Conservation (phyloP, 2,797 vertebrate genomes). For the Sus cebifrons region DNA sequence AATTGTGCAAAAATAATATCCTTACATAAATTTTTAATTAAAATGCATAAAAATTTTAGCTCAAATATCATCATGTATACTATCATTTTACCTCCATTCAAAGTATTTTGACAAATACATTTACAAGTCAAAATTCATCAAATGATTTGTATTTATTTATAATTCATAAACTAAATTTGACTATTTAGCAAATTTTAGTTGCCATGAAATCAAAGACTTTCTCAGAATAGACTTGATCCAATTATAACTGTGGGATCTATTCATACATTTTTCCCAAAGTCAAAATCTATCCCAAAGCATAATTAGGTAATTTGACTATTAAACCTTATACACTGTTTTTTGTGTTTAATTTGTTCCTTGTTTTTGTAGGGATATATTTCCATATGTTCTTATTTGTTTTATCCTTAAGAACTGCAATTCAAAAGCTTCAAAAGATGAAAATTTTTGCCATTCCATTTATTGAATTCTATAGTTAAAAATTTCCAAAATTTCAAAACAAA, state of each 20-base stretch:
- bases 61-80: not conserved
- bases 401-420: not conserved
- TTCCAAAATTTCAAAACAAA: conserved; percentile 33
- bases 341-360: not conserved
- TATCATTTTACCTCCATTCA: not conserved
- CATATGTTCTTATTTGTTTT: not conserved
- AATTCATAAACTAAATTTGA: not conserved
- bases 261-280: not conserved
- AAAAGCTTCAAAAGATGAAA: not conserved
- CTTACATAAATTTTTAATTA: not conserved
- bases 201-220: not conserved
- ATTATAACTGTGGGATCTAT: not conserved
- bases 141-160: not conserved
- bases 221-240: not conserved
- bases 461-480: conserved; percentile 24
- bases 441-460: not conserved
- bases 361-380: conserved; percentile 41
- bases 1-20: not conserved
- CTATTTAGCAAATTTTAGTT: not conserved
- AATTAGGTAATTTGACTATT: not conserved
- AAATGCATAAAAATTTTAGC: conserved; percentile 14
- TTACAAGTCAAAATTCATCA: conserved; percentile 8
- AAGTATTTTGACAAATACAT: not conserved
- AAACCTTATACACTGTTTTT: not conserved
- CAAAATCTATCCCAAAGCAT: not conserved